Conservation (phyloP, 2,113 vertebrate genomes). For the Gila orcuttii region DNA sequence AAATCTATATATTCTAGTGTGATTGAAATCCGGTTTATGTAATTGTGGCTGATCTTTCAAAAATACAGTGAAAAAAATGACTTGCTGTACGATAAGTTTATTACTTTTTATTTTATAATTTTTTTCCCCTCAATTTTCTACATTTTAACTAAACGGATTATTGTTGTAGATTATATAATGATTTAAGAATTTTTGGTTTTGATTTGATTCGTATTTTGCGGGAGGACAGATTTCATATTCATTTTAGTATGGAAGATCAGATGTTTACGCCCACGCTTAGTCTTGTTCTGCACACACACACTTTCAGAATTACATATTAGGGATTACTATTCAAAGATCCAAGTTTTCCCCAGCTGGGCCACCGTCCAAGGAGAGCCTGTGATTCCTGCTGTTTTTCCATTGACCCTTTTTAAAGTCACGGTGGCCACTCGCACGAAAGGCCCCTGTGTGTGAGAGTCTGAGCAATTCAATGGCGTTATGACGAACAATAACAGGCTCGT, state of each 20-base stretch:
- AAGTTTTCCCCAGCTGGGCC: constrained; percentile 48
- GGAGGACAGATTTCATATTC: constrained; percentile 16
- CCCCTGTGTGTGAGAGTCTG: constrained; percentile 32
- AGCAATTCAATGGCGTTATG: not conserved
- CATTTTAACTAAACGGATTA: not conserved
- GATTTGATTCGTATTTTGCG: constrained; percentile 7
- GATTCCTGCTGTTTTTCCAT: constrained; percentile 54
- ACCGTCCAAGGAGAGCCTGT: constrained; percentile 47
- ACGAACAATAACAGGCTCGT: not conserved
- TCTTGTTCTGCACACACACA: constrained; percentile 22
- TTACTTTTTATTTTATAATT: not conserved
- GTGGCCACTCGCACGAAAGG: constrained; percentile 29
- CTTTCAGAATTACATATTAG: constrained; percentile 54
- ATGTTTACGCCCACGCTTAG: constrained; percentile 18
- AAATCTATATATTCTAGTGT: too few species aligned
- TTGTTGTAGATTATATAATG: not conserved
- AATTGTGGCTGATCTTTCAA: not conserved
- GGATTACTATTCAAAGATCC: constrained; percentile 52
- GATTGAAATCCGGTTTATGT: not conserved
- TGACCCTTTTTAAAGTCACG: constrained; percentile 48
- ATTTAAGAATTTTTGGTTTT: constrained; percentile 2
- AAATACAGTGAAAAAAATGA: not conserved
- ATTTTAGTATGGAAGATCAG: constrained; percentile 32
- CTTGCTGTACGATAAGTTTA: not conserved
- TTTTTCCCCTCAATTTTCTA: not conserved